Conservation (phyloP, 2,888 invertebrate genomes). For the Macrosoma leucophasiata region DNA sequence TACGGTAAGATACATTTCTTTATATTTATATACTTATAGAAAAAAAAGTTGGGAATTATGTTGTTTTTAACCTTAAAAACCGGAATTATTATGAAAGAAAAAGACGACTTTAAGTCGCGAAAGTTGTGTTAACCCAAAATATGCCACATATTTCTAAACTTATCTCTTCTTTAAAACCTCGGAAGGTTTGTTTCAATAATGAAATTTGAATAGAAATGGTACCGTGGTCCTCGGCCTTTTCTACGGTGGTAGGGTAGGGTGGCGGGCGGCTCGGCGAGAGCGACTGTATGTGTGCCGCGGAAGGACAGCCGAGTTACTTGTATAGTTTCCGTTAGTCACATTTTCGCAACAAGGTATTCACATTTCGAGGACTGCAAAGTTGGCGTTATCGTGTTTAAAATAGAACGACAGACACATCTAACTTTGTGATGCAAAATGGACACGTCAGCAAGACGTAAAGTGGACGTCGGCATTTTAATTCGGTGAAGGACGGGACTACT, state of each 20-base stretch:
- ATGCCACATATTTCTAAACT: no score
- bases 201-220: constrained; percentile 47
- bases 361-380: constrained; percentile 74
- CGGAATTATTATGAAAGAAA: no score
- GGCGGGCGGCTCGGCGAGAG: constrained; percentile 17
- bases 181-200: constrained; percentile 33
- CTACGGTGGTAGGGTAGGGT: constrained; percentile 16
- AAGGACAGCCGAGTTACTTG: constrained; percentile 68
- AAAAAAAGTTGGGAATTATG: no score
- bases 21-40: no score
- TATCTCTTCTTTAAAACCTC: no score
- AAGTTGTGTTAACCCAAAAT: no score
- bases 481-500: no score
- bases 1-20: no score
- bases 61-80: no score
- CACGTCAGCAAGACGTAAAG: constrained; percentile 33
- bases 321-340: constrained; percentile 74
- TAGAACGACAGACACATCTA: constrained; percentile 71
- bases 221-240: constrained; percentile 28
- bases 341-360: constrained; percentile 75
- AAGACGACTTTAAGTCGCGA: no score
- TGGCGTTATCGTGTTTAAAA: constrained; percentile 74
- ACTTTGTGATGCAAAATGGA: constrained; percentile 73
- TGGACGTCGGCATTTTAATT: no score
- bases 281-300: constrained; percentile 41